phyloP scores from a whole-genome alignment of 2,113 vertebrate genomes.

The Paralichthys olivaceus region DNA sequence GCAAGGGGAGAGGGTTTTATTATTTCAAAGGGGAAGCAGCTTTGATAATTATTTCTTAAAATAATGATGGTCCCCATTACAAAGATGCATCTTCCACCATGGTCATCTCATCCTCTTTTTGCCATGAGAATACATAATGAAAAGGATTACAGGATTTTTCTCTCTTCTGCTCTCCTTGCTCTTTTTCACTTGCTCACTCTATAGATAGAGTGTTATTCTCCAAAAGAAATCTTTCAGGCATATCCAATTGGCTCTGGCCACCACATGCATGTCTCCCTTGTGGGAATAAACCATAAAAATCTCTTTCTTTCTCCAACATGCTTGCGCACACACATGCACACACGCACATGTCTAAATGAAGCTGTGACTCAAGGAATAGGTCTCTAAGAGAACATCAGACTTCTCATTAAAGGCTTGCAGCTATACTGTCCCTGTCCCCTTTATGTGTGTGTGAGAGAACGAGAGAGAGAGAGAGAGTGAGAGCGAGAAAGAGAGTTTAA shows the following conservation, averaged over 20 bases:
- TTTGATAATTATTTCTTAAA: constrained; percentile 55
- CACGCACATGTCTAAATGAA: constrained; percentile 61
- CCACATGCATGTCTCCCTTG: constrained; percentile 66
- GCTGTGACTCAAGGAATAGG: constrained; percentile 65
- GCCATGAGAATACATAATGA: constrained; percentile 51
- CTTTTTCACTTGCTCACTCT: constrained; percentile 29
- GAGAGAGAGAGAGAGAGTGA: constrained; percentile 13
- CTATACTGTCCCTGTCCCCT: constrained; percentile 49
- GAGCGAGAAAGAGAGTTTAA: background rate
- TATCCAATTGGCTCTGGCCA: constrained; percentile 78
- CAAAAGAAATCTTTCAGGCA: constrained; percentile 71
- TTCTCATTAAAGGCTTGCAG: constrained; percentile 67
- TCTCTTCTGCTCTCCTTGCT: constrained; percentile 18
- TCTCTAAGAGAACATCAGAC: constrained; percentile 70
- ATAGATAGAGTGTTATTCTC: constrained; percentile 49
- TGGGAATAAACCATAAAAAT: constrained; percentile 28
- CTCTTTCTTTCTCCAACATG: constrained; percentile 13
- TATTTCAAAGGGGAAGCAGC: constrained; percentile 17
- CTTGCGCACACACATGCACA: constrained; percentile 10
- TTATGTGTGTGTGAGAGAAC: constrained; percentile 7
- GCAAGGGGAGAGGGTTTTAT: constrained; percentile 1
- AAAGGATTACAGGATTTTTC: constrained; percentile 45
- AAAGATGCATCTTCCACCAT: constrained; percentile 29
- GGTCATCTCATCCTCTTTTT: constrained; percentile 33
- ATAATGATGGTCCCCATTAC: constrained; percentile 49